Evolutionary conservation across 2,888 invertebrate species (phyloP).

Genomic region (Fabriciana adippe): DNA sequence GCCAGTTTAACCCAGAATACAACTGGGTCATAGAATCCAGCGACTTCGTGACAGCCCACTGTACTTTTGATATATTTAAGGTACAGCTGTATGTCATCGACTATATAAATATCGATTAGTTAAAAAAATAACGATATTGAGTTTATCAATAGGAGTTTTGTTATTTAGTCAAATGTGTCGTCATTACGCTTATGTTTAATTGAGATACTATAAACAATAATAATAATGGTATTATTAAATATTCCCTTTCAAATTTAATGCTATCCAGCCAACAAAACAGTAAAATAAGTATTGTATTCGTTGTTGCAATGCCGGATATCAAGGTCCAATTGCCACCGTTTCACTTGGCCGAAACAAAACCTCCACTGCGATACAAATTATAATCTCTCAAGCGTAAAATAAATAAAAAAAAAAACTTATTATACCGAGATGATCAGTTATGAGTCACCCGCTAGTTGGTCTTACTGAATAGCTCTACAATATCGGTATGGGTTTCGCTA

Average conservation of each 20-base stretch:
- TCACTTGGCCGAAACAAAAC: constrained; percentile 73
- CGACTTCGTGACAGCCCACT: constrained; percentile 29
- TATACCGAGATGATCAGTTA: constrained; percentile 34
- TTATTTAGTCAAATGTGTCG: no score
- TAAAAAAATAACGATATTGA: not conserved
- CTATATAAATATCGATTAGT: no score
- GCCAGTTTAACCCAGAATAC: constrained; percentile 35
- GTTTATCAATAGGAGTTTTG: no score
- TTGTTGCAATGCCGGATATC: constrained; percentile 62
- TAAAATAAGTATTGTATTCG: constrained; percentile 34
- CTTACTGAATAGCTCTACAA: constrained; percentile 13
- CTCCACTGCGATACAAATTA: constrained; percentile 44
- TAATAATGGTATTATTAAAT: constrained; percentile 5
- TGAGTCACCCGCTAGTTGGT: constrained; percentile 31
- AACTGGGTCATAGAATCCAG: constrained; percentile 40
- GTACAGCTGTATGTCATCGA: constrained; percentile 2
- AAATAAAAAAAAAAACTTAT: constrained; percentile 40
- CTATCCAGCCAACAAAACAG: constrained; percentile 17
- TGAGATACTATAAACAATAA: constrained; percentile 3
- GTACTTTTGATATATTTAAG: constrained; percentile 30
- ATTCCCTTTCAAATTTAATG: constrained; percentile 20
- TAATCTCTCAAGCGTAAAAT: constrained; percentile 46
- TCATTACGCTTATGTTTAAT: not conserved
- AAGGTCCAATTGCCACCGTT: constrained; percentile 78
- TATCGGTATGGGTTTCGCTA: constrained; percentile 7